Base-by-base conservation (phyloP, 2,888 invertebrate species). In the Ectemnius lituratus region DNA sequence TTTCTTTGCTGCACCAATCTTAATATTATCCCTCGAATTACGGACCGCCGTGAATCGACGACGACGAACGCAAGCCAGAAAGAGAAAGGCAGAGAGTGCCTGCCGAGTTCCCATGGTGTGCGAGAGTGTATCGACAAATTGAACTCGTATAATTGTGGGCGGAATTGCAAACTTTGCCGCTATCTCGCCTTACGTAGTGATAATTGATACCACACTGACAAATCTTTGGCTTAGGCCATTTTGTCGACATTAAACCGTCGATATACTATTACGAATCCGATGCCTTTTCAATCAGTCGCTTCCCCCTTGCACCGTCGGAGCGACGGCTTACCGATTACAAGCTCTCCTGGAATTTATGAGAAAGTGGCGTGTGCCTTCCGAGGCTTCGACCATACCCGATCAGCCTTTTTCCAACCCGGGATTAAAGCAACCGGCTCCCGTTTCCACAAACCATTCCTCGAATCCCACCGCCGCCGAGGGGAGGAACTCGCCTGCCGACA, bases 11-110 rank as follows among this genome's bases (percentile, higher is more conserved):
- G 81, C 78, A 78, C 86, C 86, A 89, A 90, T 89, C 86, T 89
- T 87, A 87, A 87, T 86, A 89, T 89, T 89, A 90, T 88, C 88
- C 87, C 86, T 83, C 84, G 87, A 87, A 88, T 88, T 86, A 86
- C 82, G 79, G 78, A 49, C 74, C 82, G 67, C 72, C 67, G 73
- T 65, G 37, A 37, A 37, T 37, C 69, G 75, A 81, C 67, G 71
- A 73, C 61, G 67, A 37, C 37, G 3, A 37, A 37, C 37, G 5
- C 37, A 11, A 37, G 37, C 37, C 37, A 37, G 37, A 37, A 11
- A 37, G 37, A 37, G 11, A 37, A 37, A 37, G 23, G 23, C 23
- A 23, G 23, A 23, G 23, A 23, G 37, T 37, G 37, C 37, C 37
- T 37, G 8, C 11, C 23, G 61, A 63, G 75, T 82, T 81, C 81